Percentiles rank a stretch among this genome's conserved stretches.
Conservation (phyloP, 2,113 vertebrate genomes). For the Charadrius vociferus region DNA sequence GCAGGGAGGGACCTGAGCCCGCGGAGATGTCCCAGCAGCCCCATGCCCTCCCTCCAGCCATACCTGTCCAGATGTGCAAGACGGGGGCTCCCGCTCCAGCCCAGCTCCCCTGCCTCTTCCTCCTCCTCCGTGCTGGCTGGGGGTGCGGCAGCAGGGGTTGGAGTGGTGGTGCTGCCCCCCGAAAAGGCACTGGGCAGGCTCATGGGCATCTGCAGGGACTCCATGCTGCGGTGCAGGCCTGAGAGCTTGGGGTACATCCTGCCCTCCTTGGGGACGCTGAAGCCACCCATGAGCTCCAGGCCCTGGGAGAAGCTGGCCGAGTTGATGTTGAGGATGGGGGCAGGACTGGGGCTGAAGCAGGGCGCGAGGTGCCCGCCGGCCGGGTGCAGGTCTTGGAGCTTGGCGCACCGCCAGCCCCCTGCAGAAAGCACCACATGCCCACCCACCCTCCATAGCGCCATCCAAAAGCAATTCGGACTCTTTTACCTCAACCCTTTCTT, state of each 20-base stretch:
- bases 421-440: not conserved
- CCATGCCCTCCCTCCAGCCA: not conserved
- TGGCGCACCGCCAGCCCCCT: not conserved
- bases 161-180: conserved; percentile 63
- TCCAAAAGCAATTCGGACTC: not conserved
- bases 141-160: conserved; percentile 37
- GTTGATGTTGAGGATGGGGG: conserved; percentile 93
- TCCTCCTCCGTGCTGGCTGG: conserved; percentile 54
- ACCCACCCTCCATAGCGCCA: not conserved
- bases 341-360: conserved; percentile 90
- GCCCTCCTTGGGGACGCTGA: conserved; percentile 77
- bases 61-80: conserved; percentile 77
- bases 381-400: conserved; percentile 80
- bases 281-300: conserved; percentile 83
- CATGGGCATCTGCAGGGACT: conserved; percentile 91
- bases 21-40: not conserved
- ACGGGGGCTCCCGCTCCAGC: conserved; percentile 78
- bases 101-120: conserved; percentile 69
- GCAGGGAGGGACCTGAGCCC: not conserved
- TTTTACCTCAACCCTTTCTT: conserved; percentile 95
- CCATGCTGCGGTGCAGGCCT: conserved; percentile 93
- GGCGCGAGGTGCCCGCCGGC: conserved; percentile 64
- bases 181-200: conserved; percentile 85
- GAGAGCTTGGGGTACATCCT: conserved; percentile 90
- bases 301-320: conserved; percentile 88